These are phyloP conservation scores for Deilephila elpenor DNA, from an alignment of 2,888 invertebrate genomes.

Conservation along the genomic window DNA sequence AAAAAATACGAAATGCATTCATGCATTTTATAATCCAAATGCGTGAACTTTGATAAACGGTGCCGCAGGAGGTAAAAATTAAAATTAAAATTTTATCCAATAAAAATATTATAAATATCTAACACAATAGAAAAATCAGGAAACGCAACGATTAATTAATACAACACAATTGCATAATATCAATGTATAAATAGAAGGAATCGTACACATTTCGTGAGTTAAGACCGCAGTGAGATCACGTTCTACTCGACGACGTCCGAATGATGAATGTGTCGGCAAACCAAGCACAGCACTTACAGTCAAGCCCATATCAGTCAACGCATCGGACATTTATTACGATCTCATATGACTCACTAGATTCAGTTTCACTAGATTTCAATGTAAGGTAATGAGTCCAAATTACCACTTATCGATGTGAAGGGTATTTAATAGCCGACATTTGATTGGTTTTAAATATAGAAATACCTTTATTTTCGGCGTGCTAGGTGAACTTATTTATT, in stretches of 20 bases:
- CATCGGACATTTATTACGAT: not conserved
- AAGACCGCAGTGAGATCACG: not conserved
- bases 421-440: too few species aligned
- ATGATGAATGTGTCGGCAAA: conserved; percentile 52
- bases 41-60: too few species aligned
- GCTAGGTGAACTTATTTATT: too few species aligned
- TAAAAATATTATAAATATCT: too few species aligned
- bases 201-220: conserved; percentile 11
- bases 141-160: not conserved
- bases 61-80: too few species aligned
- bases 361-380: not conserved
- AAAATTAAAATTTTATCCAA: too few species aligned
- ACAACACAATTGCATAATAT: not conserved
- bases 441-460: too few species aligned
- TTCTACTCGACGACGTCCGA: conserved; percentile 2
- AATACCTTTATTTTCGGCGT: too few species aligned
- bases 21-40: too few species aligned
- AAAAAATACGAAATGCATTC: too few species aligned
- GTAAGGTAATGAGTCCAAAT: not conserved
- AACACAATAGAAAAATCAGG: not conserved
- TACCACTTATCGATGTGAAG: too few species aligned
- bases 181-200: not conserved
- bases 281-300: conserved; percentile 49
- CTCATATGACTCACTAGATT: not conserved
- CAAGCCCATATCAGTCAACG: conserved; percentile 10